A percentile compares a stretch with the other conserved stretches of the same genome.
Conservation (phyloP, 2,888 invertebrate genomes). For the Alloscopus bannaensis region DNA sequence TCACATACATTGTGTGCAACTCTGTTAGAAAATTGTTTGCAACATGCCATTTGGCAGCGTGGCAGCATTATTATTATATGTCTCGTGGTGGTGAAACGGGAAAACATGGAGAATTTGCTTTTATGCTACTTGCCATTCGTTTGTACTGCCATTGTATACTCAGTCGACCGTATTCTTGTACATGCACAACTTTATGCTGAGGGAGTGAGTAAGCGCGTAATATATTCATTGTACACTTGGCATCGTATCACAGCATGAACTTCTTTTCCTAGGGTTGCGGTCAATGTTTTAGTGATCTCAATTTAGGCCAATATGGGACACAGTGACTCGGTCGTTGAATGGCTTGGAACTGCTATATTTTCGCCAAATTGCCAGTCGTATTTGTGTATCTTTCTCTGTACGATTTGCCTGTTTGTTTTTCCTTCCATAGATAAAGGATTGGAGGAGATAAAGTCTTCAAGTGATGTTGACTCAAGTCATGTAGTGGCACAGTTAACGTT, state of each 20-base stretch:
- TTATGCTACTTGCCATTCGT: too few relatives aligned
- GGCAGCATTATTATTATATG: conserved; percentile 1
- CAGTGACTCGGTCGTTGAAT: conserved; percentile 58
- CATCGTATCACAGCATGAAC: conserved; percentile 46
- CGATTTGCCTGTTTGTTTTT: neutral
- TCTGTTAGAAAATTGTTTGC: neutral
- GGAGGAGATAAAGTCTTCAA: conserved; percentile 1
- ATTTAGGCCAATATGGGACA: conserved; percentile 61
- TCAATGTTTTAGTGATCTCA: conserved; percentile 64
- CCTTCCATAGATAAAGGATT: neutral
- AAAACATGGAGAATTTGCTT: conserved; percentile 19
- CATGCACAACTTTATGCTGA: neutral
- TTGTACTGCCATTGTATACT: neutral
- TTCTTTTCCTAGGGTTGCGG: conserved; percentile 63
- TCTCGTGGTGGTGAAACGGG: conserved; percentile 18
- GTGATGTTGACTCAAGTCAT: conserved; percentile 1
- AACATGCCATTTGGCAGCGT: neutral
- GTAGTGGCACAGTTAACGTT: conserved; percentile 29
- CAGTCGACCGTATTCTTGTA: too few relatives aligned
- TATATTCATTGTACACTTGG: conserved; percentile 43
- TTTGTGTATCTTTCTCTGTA: neutral
- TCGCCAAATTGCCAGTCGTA: neutral
- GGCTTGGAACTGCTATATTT: conserved; percentile 37
- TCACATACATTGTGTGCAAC: neutral
- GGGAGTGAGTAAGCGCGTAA: neutral